Conservation (phyloP, 2,888 invertebrate species). For the Keiferia lycopersicella region DNA sequence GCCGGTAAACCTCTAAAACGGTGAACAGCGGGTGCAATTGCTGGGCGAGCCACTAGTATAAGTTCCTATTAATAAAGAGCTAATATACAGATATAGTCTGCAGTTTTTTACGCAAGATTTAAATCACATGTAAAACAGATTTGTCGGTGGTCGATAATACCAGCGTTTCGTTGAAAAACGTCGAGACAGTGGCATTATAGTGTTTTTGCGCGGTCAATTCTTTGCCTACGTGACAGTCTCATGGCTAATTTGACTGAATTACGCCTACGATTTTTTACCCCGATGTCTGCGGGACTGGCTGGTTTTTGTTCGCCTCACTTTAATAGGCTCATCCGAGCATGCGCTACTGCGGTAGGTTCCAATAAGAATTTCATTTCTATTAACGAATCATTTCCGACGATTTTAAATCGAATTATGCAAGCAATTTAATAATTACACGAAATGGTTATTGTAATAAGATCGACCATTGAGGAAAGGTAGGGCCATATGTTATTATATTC, state of each 20-base stretch:
- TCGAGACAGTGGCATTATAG: conserved; percentile 16
- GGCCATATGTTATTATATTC: conserved; percentile 62
- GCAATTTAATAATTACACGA: conserved; percentile 26
- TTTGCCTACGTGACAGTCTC: conserved; percentile 64
- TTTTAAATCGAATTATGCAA: conserved; percentile 24
- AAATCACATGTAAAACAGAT: conserved; percentile 40
- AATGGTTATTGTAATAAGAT: conserved; percentile 57
- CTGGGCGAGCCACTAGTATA: too few species aligned
- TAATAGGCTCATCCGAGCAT: conserved; percentile 60
- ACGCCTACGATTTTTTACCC: conserved; percentile 53
- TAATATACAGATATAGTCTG: too few species aligned
- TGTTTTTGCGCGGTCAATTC: conserved; percentile 49
- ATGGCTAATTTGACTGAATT: conserved; percentile 65
- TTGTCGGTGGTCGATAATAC: conserved; percentile 46
- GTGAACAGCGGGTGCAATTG: too few species aligned
- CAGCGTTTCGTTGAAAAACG: conserved; percentile 29
- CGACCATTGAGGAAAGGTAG: conserved; percentile 51
- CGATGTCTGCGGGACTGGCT: conserved; percentile 38
- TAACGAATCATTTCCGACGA: conserved; percentile 27
- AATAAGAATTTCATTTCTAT: conserved; percentile 26
- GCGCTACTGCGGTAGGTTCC: conserved; percentile 71
- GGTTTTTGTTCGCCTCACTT: conserved; percentile 46
- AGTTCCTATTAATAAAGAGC: too few species aligned
- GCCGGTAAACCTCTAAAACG: too few species aligned
- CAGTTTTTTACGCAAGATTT: neutral